phyloP scores from a whole-genome alignment of 2,888 invertebrate genomes.

The Magallana nippona region DNA sequence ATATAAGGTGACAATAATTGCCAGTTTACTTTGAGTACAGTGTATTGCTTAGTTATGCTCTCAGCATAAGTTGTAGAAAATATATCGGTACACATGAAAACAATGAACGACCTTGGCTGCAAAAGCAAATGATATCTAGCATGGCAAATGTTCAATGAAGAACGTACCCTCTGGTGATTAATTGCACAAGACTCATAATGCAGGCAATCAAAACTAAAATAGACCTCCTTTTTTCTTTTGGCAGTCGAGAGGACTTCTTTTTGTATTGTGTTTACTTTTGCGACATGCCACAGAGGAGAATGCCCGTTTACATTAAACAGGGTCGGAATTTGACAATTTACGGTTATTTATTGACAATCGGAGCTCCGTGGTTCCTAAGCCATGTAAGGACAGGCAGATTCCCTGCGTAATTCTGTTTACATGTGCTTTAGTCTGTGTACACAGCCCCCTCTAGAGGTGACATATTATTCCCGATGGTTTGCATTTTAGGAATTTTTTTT shows the following conservation, averaged over 20 bases:
- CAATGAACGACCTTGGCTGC: neutral
- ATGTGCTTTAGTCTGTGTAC: neutral
- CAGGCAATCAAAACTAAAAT: neutral
- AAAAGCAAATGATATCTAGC: too few relatives aligned
- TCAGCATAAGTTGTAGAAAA: too few relatives aligned
- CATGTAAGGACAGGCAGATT: neutral
- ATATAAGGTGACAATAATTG: too few relatives aligned
- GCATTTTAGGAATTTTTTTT: neutral
- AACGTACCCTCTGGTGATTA: neutral
- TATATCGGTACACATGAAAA: too few relatives aligned
- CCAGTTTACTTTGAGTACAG: too few relatives aligned
- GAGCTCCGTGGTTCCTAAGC: too few relatives aligned
- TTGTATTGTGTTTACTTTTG: constrained; percentile 8
- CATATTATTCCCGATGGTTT: neutral
- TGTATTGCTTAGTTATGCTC: too few relatives aligned
- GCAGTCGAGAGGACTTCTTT: neutral
- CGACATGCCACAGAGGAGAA: constrained; percentile 5
- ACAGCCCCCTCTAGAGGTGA: neutral
- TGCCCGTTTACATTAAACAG: constrained; percentile 1
- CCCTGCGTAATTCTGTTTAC: constrained; percentile 7
- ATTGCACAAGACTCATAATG: neutral
- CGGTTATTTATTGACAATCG: neutral
- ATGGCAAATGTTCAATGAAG: neutral
- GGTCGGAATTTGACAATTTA: constrained; percentile 6
- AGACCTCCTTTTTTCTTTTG: neutral